Conservation (phyloP, 1,140 invertebrate genomes). For the Pararge aegeria region DNA sequence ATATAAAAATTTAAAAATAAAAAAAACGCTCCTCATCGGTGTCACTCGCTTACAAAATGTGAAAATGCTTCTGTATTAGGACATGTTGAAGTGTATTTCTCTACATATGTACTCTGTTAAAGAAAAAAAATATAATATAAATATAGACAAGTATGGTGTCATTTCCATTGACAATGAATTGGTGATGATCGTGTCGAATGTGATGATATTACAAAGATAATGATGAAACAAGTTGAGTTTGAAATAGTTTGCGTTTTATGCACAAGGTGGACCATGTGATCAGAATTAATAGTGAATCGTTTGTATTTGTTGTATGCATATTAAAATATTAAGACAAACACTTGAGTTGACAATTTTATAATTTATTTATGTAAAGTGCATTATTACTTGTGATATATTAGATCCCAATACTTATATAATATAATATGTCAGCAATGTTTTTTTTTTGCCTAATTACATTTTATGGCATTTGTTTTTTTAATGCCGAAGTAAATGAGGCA, state of each 20-base stretch:
- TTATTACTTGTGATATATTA: slow-evolving; percentile 67
- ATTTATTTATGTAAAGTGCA: slow-evolving; percentile 78
- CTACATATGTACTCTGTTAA: slow-evolving; percentile 64
- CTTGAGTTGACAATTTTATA: slow-evolving; percentile 73
- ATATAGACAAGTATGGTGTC: slow-evolving; percentile 45
- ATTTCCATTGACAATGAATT: slow-evolving; percentile 62
- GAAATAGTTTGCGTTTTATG: slow-evolving; percentile 67
- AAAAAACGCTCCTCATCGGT: slow-evolving; percentile 6
- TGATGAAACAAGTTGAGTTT: slow-evolving; percentile 53
- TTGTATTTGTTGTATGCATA: slow-evolving; percentile 72
- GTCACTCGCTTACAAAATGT: slow-evolving; percentile 32
- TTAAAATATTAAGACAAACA: slow-evolving; percentile 60
- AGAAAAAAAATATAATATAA: slow-evolving; percentile 49
- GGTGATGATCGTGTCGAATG: slow-evolving; percentile 65
- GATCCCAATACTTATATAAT: slow-evolving; percentile 40
- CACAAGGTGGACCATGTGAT: slow-evolving; percentile 74
- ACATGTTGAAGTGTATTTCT: slow-evolving; percentile 53
- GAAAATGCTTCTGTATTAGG: slow-evolving; percentile 52
- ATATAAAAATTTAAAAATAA: slow-evolving; percentile 1
- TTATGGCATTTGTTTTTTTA: slow-evolving; percentile 48
- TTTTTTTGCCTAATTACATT: slow-evolving; percentile 44
- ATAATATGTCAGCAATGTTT: slow-evolving; percentile 43
- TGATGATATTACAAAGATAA: slow-evolving; percentile 60
- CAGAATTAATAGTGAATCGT: slow-evolving; percentile 68
- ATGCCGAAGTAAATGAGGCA: slow-evolving; percentile 38